phyloP scores from a whole-genome alignment of 2,797 vertebrate species.

The Smutsia temminckii region DNA sequence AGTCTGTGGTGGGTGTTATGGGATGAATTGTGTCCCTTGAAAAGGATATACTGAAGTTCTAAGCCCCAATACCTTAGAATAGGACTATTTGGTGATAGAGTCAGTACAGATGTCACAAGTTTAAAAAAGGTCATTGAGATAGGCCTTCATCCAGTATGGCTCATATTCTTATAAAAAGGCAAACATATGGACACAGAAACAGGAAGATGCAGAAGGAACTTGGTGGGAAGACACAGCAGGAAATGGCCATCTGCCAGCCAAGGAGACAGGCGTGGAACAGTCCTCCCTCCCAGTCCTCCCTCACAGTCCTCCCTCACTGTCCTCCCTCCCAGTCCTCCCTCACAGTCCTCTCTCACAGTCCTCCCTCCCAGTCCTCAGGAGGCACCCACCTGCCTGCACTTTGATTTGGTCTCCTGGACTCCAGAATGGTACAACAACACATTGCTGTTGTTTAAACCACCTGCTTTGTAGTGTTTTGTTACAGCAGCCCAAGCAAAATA shows the following conservation, averaged over 20 bases:
- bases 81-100: not conserved
- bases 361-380: no score
- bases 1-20: no score
- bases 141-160: no score
- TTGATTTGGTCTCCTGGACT: not conserved
- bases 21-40: not conserved
- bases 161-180: not conserved
- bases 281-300: no score
- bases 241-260: not conserved
- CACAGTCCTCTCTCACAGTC: no score
- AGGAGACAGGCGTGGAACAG: not conserved
- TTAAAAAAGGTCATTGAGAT: no score
- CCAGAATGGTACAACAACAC: not conserved
- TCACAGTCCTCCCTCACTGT: no score
- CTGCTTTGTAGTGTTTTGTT: not conserved
- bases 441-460: not conserved
- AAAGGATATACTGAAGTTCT: not conserved
- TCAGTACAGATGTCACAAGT: not conserved
- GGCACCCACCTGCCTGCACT: fast-evolving
- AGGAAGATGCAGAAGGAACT: not conserved
- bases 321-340: no score
- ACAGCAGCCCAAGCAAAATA: not conserved
- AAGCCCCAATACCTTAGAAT: not conserved
- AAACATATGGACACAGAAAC: no score
- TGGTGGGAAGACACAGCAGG: fast-evolving